phyloP scores from a whole-genome alignment of 2,113 vertebrate genomes.

The Colaptes auratus region DNA sequence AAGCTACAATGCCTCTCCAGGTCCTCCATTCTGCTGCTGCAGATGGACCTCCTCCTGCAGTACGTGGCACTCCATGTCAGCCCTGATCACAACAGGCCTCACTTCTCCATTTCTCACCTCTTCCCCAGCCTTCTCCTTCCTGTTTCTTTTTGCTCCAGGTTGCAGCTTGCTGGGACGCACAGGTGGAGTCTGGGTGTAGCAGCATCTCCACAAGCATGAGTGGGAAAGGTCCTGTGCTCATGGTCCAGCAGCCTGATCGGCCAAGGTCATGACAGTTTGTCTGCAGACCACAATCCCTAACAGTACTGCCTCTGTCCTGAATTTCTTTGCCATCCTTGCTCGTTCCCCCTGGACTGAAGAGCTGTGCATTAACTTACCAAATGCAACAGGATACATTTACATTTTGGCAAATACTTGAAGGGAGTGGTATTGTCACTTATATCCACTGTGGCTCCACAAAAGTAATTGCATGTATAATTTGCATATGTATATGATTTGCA shows the following conservation, averaged over 20 bases:
- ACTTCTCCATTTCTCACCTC: neutral
- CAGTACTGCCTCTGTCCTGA: neutral
- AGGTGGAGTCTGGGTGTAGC: neutral
- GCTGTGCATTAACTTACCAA: neutral
- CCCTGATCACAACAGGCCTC: too few species aligned
- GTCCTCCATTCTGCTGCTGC: neutral
- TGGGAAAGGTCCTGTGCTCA: neutral
- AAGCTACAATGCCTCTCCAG: neutral
- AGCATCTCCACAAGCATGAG: neutral
- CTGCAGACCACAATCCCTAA: neutral
- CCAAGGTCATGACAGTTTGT: neutral
- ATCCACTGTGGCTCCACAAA: slow-evolving; percentile 37
- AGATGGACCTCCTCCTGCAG: accelerated
- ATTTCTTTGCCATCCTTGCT: neutral
- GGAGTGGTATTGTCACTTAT: slow-evolving; percentile 22
- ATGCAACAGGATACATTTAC: neutral
- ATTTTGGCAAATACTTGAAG: slow-evolving; percentile 52
- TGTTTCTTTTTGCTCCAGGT: neutral
- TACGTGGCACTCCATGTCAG: accelerated
- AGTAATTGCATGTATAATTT: slow-evolving; percentile 46
- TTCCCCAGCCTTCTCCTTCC: neutral
- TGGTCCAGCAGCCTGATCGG: neutral
- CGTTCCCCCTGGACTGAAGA: neutral
- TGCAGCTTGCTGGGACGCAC: neutral
- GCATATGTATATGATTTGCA: slow-evolving; percentile 41